These are phyloP conservation scores for Emys orbicularis DNA, from an alignment of 2,797 vertebrate species.

Conservation along the genomic window DNA sequence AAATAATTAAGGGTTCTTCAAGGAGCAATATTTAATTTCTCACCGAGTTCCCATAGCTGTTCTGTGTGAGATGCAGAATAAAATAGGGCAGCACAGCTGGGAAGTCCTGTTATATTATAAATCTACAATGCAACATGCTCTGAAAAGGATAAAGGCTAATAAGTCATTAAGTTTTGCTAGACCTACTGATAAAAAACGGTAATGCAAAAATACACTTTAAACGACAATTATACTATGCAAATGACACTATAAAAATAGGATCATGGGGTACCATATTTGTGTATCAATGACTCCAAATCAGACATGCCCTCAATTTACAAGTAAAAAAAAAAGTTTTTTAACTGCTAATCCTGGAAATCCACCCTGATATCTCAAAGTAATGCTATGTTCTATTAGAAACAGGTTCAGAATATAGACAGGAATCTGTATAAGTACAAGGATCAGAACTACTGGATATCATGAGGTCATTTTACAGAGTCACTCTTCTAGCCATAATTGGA, in stretches of 20 bases:
- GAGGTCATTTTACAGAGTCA: accelerated
- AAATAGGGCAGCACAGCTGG: background rate
- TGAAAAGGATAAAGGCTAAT: background rate
- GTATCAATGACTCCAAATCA: background rate
- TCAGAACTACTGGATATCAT: background rate
- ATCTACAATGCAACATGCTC: background rate
- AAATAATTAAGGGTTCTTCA: background rate
- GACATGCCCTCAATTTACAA: background rate
- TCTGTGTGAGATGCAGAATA: background rate
- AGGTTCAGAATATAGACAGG: background rate
- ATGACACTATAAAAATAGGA: background rate
- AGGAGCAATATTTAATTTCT: background rate
- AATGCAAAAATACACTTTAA: background rate
- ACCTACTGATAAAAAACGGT: background rate
- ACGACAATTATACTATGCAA: background rate
- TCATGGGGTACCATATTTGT: background rate
- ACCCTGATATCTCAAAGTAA: background rate
- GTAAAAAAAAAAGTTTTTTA: background rate
- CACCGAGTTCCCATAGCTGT: background rate
- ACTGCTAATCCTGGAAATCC: background rate
- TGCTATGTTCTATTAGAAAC: background rate
- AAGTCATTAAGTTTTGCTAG: background rate
- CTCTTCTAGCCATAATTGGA: background rate
- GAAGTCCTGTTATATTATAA: background rate
- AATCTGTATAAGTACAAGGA: background rate